These are phyloP conservation scores for Heteractis magnifica DNA, from an alignment of 92 coral and sea anemone genomes.

Conservation along the genomic window DNA sequence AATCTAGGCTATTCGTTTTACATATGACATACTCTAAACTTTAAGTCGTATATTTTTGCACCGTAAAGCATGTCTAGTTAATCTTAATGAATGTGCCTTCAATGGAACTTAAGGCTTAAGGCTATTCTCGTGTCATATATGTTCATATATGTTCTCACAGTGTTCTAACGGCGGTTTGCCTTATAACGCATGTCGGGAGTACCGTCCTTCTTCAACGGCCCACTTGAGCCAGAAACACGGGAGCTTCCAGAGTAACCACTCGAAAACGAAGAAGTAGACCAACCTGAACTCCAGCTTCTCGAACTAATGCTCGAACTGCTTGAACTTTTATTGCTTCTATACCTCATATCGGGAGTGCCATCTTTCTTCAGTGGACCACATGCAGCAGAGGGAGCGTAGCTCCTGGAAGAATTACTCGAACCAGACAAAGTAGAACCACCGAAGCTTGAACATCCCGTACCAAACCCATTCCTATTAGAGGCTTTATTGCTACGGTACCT, in stretches of 20 bases:
- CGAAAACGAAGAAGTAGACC: neutral
- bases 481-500: slow-evolving; percentile 9
- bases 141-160: neutral
- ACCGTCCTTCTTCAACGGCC: slow-evolving; percentile 45
- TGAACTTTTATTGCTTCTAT: slow-evolving; percentile 8
- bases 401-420: neutral
- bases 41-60: too few relatives aligned
- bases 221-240: neutral
- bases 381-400: neutral
- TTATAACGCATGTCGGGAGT: slow-evolving; percentile 59
- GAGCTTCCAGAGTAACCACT: slow-evolving; percentile 6
- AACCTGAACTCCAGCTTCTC: neutral
- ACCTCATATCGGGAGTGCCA: slow-evolving; percentile 50
- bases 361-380: slow-evolving; percentile 46
- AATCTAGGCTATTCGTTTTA: too few relatives aligned
- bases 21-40: too few relatives aligned
- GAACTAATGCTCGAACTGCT: neutral
- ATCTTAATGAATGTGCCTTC: too few relatives aligned
- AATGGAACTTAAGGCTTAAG: too few relatives aligned
- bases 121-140: neutral
- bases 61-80: too few relatives aligned
- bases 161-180: neutral
- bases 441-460: neutral
- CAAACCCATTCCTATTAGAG: neutral
- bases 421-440: neutral